A percentile compares a stretch with the other conserved stretches of the same genome.
phyloP scores from a whole-genome alignment of 2,797 vertebrate genomes.

The Fundulus diaphanus region DNA sequence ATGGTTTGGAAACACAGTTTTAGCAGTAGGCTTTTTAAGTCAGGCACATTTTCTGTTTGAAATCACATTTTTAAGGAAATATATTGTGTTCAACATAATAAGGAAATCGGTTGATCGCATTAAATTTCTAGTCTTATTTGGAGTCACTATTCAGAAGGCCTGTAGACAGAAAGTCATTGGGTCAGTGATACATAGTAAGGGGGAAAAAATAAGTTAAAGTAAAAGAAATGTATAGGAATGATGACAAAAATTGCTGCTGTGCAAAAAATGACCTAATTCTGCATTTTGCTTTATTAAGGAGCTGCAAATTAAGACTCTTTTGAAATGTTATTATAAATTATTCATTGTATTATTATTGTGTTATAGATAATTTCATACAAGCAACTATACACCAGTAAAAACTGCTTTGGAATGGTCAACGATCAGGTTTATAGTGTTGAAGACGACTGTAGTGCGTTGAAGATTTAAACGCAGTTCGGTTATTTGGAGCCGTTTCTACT shows the following conservation, averaged over 20 bases:
- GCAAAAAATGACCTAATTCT: neutral
- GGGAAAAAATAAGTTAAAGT: neutral
- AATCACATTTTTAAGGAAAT: neutral
- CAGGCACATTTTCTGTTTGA: too few species aligned
- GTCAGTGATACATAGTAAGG: neutral
- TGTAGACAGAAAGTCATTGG: neutral
- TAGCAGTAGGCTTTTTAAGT: neutral
- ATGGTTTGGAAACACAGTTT: too few species aligned
- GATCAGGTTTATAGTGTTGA: neutral
- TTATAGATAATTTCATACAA: neutral
- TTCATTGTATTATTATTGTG: neutral
- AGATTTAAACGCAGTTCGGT: neutral
- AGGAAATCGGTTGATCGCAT: neutral
- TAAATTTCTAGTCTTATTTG: neutral
- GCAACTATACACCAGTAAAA: neutral
- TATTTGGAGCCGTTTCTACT: neutral
- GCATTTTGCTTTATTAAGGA: neutral
- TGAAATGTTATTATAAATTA: neutral
- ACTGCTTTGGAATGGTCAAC: neutral
- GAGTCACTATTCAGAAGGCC: neutral
- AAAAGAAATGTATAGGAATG: neutral
- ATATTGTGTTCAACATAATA: neutral
- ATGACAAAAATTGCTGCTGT: neutral
- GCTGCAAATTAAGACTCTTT: neutral
- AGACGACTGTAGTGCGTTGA: neutral